Percentiles rank a stretch among this genome's conserved stretches.
phyloP scores from a whole-genome alignment of 2,113 vertebrate species.

The Uria lomvia region DNA sequence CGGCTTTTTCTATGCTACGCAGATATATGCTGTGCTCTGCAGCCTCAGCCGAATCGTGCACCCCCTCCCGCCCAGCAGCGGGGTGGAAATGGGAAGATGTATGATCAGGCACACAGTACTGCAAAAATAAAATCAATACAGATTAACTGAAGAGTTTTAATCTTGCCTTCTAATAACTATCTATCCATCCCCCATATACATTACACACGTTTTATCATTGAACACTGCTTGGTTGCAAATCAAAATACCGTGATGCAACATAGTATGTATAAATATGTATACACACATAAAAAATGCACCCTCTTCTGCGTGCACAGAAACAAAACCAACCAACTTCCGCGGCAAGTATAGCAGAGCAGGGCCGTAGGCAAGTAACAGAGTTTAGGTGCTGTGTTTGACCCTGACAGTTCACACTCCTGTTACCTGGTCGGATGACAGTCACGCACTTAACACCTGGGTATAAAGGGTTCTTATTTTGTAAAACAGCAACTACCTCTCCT shows the following conservation, averaged over 20 bases:
- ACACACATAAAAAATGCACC: background rate
- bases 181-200: background rate
- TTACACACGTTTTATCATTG: background rate
- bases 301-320: background rate
- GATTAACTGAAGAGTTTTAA: background rate
- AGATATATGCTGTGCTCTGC: fast-evolving
- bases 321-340: background rate
- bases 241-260: fast-evolving
- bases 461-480: background rate
- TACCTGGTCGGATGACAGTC: background rate
- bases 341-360: background rate
- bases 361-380: background rate
- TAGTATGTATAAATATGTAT: background rate
- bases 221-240: background rate
- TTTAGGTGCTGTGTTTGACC: background rate
- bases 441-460: background rate
- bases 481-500: background rate
- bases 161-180: background rate
- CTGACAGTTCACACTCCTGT: background rate
- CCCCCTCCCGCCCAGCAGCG: background rate
- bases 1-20: background rate
- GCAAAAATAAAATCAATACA: slow-evolving; percentile 5
- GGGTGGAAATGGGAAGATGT: background rate
- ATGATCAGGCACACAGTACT: background rate
- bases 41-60: background rate